Evolutionary conservation across 1,140 invertebrate species (phyloP).

Genomic region (Aplysia californica): DNA sequence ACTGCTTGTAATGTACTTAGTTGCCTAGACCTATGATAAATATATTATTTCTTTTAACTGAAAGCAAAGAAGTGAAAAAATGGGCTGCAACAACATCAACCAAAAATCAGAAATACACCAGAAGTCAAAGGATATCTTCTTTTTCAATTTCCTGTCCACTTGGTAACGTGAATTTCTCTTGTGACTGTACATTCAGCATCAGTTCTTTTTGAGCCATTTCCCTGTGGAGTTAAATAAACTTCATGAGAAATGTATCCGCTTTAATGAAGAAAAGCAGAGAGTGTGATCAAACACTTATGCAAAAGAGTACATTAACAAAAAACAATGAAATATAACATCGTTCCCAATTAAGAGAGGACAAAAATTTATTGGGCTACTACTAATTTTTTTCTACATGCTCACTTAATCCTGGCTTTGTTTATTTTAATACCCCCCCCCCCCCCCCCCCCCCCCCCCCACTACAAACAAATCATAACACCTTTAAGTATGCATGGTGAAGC

Average conservation of each 20-base stretch:
- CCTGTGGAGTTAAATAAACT: neutral
- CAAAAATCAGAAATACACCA: neutral
- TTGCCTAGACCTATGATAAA: too few relatives aligned
- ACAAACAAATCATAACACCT: neutral
- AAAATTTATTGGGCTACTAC: neutral
- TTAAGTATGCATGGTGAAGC: too few relatives aligned
- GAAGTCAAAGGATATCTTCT: constrained; percentile 62
- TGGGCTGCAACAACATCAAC: too few relatives aligned
- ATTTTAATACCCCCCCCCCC: neutral
- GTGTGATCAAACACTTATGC: too few relatives aligned
- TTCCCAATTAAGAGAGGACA: neutral
- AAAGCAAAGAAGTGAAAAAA: neutral
- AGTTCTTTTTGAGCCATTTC: constrained; percentile 75
- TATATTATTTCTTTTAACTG: too few relatives aligned
- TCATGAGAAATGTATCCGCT: neutral
- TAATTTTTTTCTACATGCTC: neutral
- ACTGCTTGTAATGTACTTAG: too few relatives aligned
- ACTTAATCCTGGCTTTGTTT: neutral
- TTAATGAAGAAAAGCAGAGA: neutral
- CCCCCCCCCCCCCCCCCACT: neutral
- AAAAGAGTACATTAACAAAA: too few relatives aligned
- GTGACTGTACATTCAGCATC: constrained; percentile 67
- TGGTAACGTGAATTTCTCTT: constrained; percentile 65
- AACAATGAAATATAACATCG: neutral
- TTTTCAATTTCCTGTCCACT: constrained; percentile 73